phyloP scores from a whole-genome alignment of 2,888 invertebrate genomes.

The Drosophila infuscata region DNA sequence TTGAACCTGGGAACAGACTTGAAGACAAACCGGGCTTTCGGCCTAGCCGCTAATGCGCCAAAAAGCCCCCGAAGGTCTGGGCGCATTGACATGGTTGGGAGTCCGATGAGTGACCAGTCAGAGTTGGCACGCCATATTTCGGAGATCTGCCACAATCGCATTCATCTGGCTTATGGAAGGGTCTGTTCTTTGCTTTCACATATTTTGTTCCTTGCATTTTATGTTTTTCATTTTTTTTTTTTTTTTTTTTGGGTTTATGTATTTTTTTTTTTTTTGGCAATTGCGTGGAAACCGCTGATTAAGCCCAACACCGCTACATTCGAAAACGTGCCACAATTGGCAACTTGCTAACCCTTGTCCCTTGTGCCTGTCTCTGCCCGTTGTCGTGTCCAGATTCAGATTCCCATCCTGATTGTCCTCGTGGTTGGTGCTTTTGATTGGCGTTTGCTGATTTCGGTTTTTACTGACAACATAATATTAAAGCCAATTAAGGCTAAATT shows the following conservation, averaged over 20 bases:
- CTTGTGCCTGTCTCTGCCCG: slow-evolving; percentile 28
- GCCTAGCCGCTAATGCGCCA: slow-evolving; percentile 74
- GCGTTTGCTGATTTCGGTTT: slow-evolving; percentile 62
- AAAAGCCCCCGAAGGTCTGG: slow-evolving; percentile 60
- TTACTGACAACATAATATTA: slow-evolving; percentile 80
- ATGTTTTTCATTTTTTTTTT: slow-evolving; percentile 14
- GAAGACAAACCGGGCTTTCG: slow-evolving; percentile 19
- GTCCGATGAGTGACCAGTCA: slow-evolving; percentile 21
- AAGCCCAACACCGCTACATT: slow-evolving; percentile 74
- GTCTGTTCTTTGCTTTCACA: slow-evolving; percentile 74
- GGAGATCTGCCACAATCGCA: slow-evolving; percentile 37
- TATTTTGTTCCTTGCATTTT: slow-evolving; percentile 51
- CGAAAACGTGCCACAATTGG: slow-evolving; percentile 78
- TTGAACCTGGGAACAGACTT: slow-evolving; percentile 53
- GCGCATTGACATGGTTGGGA: slow-evolving; percentile 22
- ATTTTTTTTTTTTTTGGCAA: slow-evolving; percentile 57
- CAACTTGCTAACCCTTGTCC: slow-evolving; percentile 39
- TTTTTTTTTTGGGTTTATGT: slow-evolving; percentile 20
- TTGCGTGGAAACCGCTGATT: slow-evolving; percentile 75
- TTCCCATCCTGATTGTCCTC: slow-evolving; percentile 56
- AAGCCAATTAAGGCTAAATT: slow-evolving; percentile 81
- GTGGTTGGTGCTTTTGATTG: slow-evolving; percentile 70
- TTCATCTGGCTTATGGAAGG: slow-evolving; percentile 65
- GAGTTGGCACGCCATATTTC: slow-evolving; percentile 14
- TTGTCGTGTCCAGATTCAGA: slow-evolving; percentile 49